Conservation (phyloP, 2,888 invertebrate species). For the Vesta saturnalis region DNA sequence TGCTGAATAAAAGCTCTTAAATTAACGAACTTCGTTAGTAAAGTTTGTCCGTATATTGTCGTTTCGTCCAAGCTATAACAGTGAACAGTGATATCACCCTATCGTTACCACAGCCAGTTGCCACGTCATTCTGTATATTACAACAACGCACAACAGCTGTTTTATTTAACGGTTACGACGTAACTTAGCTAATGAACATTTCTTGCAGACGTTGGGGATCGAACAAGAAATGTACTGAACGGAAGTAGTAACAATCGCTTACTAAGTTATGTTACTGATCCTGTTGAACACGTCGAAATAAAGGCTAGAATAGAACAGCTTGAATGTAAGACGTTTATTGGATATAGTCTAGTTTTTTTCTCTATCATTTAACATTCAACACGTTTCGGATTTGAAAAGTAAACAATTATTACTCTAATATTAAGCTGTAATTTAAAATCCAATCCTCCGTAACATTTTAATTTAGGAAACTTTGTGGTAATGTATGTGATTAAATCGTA, state of each 20-base stretch:
- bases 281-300: constrained; percentile 7
- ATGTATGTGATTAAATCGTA: no score
- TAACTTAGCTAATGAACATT: constrained; percentile 48
- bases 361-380: not conserved
- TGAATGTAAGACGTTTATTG: not conserved
- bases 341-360: not conserved
- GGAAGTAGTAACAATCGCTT: constrained; percentile 26
- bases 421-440: not conserved
- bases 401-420: not conserved
- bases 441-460: no score
- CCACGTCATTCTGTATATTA: constrained; percentile 48
- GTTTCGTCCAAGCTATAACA: constrained; percentile 37
- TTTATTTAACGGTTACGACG: constrained; percentile 49
- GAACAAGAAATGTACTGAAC: constrained; percentile 43
- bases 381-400: not conserved
- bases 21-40: constrained; percentile 39
- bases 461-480: no score
- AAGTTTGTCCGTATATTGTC: constrained; percentile 32
- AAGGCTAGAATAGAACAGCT: constrained; percentile 10
- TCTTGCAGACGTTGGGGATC: constrained; percentile 44
- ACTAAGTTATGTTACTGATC: constrained; percentile 24
- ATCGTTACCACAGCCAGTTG: constrained; percentile 47
- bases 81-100: constrained; percentile 32
- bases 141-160: constrained; percentile 49
- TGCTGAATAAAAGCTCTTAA: constrained; percentile 41